These are phyloP conservation scores for Prunella fulvescens DNA, from an alignment of 2,113 vertebrate genomes.

Conservation along the genomic window DNA sequence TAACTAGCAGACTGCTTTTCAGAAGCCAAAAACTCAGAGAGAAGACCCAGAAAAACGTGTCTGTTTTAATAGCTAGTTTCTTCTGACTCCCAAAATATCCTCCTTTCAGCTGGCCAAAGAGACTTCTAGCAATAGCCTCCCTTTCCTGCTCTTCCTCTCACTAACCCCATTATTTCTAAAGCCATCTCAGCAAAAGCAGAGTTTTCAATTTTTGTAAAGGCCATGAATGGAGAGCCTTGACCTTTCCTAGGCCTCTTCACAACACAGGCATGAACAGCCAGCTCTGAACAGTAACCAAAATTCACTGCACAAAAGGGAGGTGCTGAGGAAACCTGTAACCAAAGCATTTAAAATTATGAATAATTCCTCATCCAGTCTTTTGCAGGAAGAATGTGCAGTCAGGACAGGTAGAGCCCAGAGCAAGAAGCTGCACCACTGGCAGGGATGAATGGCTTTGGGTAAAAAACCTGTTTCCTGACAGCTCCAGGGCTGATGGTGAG, in stretches of 20 bases:
- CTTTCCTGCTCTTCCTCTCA: not conserved
- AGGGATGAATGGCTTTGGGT: not conserved
- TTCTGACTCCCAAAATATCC: not conserved
- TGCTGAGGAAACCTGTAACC: not conserved
- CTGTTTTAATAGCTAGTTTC: not conserved
- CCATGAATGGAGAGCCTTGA: not conserved
- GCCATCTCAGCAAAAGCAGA: not conserved
- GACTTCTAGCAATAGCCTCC: not conserved
- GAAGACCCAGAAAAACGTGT: not conserved
- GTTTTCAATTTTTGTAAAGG: not conserved
- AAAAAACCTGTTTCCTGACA: not conserved
- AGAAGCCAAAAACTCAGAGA: not conserved
- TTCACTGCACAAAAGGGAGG: not conserved
- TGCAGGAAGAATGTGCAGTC: not conserved
- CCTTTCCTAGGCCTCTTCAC: not conserved
- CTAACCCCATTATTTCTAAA: not conserved
- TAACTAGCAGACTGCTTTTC: not conserved
- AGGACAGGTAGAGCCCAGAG: not conserved
- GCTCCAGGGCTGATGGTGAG: not conserved
- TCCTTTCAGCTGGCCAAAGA: not conserved
- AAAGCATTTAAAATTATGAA: not conserved
- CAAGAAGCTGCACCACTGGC: not conserved
- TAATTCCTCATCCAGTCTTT: not conserved
- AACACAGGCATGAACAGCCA: not conserved
- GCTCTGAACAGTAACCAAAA: not conserved